Percentiles rank a stretch among this genome's conserved stretches.
Conservation (phyloP, 2,888 invertebrate species). For the Nebria brevicollis region DNA sequence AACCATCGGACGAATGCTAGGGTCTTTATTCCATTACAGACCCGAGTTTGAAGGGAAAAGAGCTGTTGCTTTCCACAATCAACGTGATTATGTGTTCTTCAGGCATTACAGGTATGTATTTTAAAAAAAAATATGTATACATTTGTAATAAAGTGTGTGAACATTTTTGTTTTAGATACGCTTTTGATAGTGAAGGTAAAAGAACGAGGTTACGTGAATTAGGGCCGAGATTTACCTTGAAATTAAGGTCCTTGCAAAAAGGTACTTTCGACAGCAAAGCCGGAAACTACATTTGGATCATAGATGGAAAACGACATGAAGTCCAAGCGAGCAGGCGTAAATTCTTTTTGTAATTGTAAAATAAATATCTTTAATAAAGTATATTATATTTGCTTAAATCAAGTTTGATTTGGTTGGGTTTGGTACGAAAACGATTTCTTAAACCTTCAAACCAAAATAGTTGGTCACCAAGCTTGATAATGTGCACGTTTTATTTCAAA, state of each 20-base stretch:
- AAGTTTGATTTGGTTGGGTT: conserved; percentile 4
- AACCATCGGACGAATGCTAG: conserved; percentile 90
- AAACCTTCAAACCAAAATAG: no score
- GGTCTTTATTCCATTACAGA: conserved; percentile 93
- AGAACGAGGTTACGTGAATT: conserved; percentile 85
- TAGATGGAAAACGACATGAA: conserved; percentile 88
- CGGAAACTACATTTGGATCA: conserved; percentile 97
- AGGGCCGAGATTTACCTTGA: conserved; percentile 97
- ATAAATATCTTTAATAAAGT: conserved; percentile 5
- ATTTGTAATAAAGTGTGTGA: conserved; percentile 18
- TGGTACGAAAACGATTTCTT: neutral
- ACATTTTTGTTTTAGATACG: conserved; percentile 72
- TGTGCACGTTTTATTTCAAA: no score
- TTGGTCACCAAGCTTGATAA: no score
- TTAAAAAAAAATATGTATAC: conserved; percentile 8
- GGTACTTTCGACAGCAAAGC: conserved; percentile 97
- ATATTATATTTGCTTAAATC: neutral
- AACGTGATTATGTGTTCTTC: conserved; percentile 98
- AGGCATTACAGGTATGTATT: conserved; percentile 84
- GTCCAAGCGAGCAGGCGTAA: conserved; percentile 93
- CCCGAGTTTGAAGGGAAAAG: conserved; percentile 95
- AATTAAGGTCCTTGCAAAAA: conserved; percentile 90
- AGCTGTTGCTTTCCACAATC: conserved; percentile 98
- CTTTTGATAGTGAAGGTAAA: conserved; percentile 84
- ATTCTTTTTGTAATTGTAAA: conserved; percentile 80